phyloP scores from a whole-genome alignment of 2,888 invertebrate species.

The Anoplius nigerrimus region DNA sequence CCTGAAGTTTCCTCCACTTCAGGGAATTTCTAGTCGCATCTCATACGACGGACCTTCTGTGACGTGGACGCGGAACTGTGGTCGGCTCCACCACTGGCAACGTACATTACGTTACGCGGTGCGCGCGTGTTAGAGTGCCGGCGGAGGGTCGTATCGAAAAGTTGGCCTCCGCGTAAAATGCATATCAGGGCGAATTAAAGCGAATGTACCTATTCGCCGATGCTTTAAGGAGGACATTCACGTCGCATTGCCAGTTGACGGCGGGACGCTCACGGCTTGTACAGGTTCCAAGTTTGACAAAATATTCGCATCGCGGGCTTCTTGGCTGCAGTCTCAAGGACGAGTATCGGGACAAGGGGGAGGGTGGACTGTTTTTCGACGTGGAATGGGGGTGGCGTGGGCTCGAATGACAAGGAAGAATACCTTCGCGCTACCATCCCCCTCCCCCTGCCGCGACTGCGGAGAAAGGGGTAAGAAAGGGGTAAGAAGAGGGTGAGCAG shows the following conservation, averaged over 20 bases:
- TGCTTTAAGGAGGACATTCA: no score
- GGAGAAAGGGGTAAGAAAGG: constrained; percentile 39
- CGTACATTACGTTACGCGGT: no score
- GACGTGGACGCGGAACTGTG: constrained; percentile 26
- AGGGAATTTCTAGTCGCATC: constrained; percentile 30
- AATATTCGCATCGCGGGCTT: not conserved
- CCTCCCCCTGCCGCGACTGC: constrained; percentile 25
- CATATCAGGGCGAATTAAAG: no score
- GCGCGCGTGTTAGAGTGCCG: no score
- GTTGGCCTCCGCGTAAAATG: no score
- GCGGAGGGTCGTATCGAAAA: no score
- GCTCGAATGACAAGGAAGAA: constrained; percentile 22
- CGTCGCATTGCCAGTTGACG: no score
- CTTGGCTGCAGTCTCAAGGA: not conserved
- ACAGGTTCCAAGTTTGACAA: not conserved
- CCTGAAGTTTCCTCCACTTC: constrained; percentile 17
- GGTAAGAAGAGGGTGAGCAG: no score
- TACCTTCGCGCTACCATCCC: constrained; percentile 38
- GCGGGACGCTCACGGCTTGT: no score
- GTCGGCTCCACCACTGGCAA: constrained; percentile 12
- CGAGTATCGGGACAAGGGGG: constrained; percentile 19
- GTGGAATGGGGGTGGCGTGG: constrained; percentile 24
- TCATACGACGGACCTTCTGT: constrained; percentile 18
- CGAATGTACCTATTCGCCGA: no score
- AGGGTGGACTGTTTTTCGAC: constrained; percentile 22